These are phyloP conservation scores for Drosophila sechellia DNA, from an alignment of 1,140 invertebrate species.

Conservation along the genomic window DNA sequence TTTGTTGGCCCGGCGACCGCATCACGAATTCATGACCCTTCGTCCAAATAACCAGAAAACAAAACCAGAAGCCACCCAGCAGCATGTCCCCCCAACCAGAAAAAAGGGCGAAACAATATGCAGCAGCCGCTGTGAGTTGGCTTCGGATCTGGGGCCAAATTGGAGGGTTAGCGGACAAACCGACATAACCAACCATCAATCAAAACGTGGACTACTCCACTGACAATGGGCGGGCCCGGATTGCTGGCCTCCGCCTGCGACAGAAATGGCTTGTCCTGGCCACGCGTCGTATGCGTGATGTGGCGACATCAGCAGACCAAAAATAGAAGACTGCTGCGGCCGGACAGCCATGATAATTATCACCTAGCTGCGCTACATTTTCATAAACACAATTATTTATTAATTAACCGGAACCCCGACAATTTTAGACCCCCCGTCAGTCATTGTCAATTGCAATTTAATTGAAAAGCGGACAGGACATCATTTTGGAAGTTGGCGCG, in stretches of 20 bases:
- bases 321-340: conserved; percentile 18
- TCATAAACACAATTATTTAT: conserved; percentile 77
- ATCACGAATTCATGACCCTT: conserved; percentile 76
- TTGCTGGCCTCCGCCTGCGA: conserved; percentile 34
- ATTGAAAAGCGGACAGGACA: conserved; percentile 45
- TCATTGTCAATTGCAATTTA: conserved; percentile 52
- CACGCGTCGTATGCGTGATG: conserved; percentile 71
- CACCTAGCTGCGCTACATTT: conserved; percentile 54
- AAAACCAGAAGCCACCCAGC: conserved; percentile 25
- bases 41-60: conserved; percentile 66
- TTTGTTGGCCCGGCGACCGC: conserved; percentile 67
- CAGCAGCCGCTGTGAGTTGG: conserved; percentile 42
- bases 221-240: conserved; percentile 43
- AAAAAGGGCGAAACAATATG: conserved; percentile 31
- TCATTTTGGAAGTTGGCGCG: conserved; percentile 48
- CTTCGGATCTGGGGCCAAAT: conserved; percentile 3
- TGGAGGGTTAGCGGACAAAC: conserved; percentile 22
- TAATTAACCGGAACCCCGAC: conserved; percentile 61
- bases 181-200: conserved; percentile 66
- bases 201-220: conserved; percentile 49
- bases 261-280: conserved; percentile 49
- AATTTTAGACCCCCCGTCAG: conserved; percentile 18
- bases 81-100: neutral
- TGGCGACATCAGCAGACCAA: conserved; percentile 15
- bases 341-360: conserved; percentile 46